A percentile compares a stretch with the other conserved stretches of the same genome.
Evolutionary conservation across 2,113 vertebrate species (phyloP).

Genomic region (Coturnix japonica): DNA sequence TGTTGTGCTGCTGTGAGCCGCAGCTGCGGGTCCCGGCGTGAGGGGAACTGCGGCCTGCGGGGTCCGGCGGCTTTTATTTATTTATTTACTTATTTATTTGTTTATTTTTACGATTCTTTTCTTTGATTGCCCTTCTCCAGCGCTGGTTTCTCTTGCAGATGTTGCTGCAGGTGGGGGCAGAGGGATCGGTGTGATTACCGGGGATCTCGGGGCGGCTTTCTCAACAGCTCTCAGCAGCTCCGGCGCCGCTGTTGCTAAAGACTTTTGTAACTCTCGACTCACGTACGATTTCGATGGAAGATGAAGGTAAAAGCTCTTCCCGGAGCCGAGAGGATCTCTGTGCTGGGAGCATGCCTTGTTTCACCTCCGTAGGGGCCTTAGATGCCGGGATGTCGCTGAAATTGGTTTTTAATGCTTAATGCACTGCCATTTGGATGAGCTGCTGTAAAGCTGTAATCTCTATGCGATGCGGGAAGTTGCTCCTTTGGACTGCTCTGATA

Average conservation of each 20-base stretch:
- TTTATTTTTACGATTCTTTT: neutral
- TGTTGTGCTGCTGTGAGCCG: neutral
- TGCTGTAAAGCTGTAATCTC: neutral
- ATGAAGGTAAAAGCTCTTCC: conserved; percentile 83
- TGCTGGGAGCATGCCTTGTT: neutral
- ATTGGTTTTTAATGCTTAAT: neutral
- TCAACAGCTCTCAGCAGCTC: conserved; percentile 55
- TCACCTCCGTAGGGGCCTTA: neutral
- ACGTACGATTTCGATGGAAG: conserved; percentile 81
- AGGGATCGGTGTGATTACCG: conserved; percentile 77
- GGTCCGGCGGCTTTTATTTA: accelerated
- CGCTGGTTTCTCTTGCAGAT: conserved; percentile 78
- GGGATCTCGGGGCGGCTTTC: conserved; percentile 74
- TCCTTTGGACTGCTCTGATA: neutral
- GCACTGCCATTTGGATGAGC: neutral
- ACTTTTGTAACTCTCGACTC: conserved; percentile 75
- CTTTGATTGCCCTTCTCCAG: conserved; percentile 5
- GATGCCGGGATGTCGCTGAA: neutral
- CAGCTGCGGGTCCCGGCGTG: too few species aligned
- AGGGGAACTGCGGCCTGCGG: too few species aligned
- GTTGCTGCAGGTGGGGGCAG: conserved; percentile 76
- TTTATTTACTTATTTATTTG: too few species aligned
- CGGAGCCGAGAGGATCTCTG: conserved; percentile 62
- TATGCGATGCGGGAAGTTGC: neutral
- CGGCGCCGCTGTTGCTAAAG: conserved; percentile 74